Evolutionary conservation across 2,888 invertebrate genomes (phyloP).

Genomic region (Aleiodes leptofemur): DNA sequence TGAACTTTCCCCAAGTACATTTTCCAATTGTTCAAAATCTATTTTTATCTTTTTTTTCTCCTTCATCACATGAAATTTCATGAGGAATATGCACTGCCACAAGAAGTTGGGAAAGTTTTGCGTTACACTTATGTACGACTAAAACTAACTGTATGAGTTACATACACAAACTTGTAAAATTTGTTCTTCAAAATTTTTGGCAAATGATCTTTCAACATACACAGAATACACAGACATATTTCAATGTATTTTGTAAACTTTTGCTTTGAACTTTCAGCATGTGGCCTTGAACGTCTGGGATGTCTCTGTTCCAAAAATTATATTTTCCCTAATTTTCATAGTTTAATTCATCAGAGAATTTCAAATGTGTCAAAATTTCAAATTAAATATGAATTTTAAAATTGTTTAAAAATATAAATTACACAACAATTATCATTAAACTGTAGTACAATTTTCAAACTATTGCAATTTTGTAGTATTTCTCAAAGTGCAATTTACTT

Average conservation of each 20-base stretch:
- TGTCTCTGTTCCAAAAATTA: slow-evolving; percentile 35
- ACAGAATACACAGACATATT: not conserved
- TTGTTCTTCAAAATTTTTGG: slow-evolving; percentile 21
- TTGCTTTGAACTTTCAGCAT: slow-evolving; percentile 32
- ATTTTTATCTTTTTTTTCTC: slow-evolving; percentile 35
- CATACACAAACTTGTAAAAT: not conserved
- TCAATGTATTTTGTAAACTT: slow-evolving; percentile 22
- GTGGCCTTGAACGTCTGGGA: slow-evolving; percentile 54
- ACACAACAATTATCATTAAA: not conserved
- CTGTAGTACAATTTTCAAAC: not conserved
- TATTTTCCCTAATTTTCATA: slow-evolving; percentile 1
- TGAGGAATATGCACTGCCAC: slow-evolving; percentile 2
- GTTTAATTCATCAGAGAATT: not conserved
- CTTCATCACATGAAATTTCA: slow-evolving; percentile 29
- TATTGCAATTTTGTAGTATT: not conserved
- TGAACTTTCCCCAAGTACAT: not conserved
- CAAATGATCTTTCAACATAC: slow-evolving; percentile 24
- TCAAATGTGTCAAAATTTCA: not conserved
- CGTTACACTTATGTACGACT: not conserved
- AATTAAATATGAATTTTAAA: not conserved
- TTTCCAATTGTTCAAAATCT: slow-evolving; percentile 33
- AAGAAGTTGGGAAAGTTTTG: not conserved
- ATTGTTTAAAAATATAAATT: no score
- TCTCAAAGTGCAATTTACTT: slow-evolving; percentile 5
- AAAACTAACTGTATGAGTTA: not conserved